Base-by-base conservation (phyloP, 2,797 vertebrate genomes). In the Salmo trutta region DNA sequence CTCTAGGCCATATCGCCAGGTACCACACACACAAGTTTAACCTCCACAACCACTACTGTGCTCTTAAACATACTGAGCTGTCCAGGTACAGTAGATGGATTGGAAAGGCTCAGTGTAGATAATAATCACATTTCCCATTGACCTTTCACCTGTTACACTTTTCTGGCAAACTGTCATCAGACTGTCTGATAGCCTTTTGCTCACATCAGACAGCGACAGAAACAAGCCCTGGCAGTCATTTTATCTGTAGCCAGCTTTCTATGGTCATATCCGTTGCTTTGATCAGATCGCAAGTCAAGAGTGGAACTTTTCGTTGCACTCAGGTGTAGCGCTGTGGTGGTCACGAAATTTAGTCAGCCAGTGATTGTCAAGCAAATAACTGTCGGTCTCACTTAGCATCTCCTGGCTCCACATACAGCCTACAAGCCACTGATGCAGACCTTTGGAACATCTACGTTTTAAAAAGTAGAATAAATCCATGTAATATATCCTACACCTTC, bases 231-330 rank as follows among this genome's bases (percentile, higher is more conserved):
- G 64, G 16, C 65, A 16, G 16, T n/a, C 65, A 29, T 66, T 6
- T 80, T 51, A 76, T 10, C 21, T 15, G 77, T 74, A 71, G 76
- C 80, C 64, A 27, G 5, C 14, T 74, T 80, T 75, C 83, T 80
- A 7, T 62, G 59, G 36, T 54, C 54, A 62, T 75, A 52, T 62
- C 67, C 81, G 82, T 83, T 80, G 79, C 77, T 85, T 66, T 62
- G 77, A 27, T n/a, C 79, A 75, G 76, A 85, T 80, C 81, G 77
- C 27, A 17, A 21, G 75, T 56, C 65, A 75, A 71, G 74, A 56
- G 77, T 83, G 78, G 73, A 85, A 79, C 78, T 74, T 84, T 79
- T 84, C 72, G 59, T 75, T 76, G 79, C 78, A 79, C 73, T 88
- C 82, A 81, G 59, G 84, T 82, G 33, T 33, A 33, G 5, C 5